Base-by-base conservation (phyloP, 1,140 invertebrate genomes). In the Vollenhovia emeryi region DNA sequence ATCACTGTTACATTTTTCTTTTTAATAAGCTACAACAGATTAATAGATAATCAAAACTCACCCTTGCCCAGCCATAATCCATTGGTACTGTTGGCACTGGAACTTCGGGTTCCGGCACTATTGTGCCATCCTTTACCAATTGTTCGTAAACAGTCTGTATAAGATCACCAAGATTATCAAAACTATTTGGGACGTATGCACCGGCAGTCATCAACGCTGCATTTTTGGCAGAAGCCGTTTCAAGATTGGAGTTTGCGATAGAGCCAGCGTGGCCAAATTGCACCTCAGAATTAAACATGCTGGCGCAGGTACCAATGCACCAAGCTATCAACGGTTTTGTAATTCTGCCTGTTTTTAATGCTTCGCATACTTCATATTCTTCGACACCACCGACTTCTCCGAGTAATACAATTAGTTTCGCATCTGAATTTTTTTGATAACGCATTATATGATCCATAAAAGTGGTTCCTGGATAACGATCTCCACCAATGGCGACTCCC, bases 311-410 rank as follows among this genome's bases (percentile, higher is more conserved):
- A 80, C 99, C 99, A 90, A 99, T 99, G 93, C 99, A 99, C 99
- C 99, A 99, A 15, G 99, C 98, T 3, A 99, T 97, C 55, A 99
- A 92, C 0, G 99, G 99, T 93, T 99, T 99, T 21, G 97, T 99
- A 68, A 99, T 97, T 66, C 96, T 95, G 7, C 97, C 96, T 57
- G 96, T 96, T 91, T 98, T 96, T 0, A 99, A 95, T 1, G 98
- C 99, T 55, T 97, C 95, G 89, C 98, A 99, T 9, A 99, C 98
- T 92, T 99, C 98, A 93, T 99, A 99, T 93, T 99, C 99, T 95
- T 99, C 99, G n/a, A 98, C 96, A n/a, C 99, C 99, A 15, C 99
- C 99, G 43, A 99, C 99, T 95, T 99, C 99, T 21, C 99, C 99
- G 24, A 99, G 95, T 0, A 99, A 94, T 7, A 99, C 98, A 91